Conservation (phyloP, 1,140 invertebrate genomes). For the Pogonognathellus flavescens region DNA sequence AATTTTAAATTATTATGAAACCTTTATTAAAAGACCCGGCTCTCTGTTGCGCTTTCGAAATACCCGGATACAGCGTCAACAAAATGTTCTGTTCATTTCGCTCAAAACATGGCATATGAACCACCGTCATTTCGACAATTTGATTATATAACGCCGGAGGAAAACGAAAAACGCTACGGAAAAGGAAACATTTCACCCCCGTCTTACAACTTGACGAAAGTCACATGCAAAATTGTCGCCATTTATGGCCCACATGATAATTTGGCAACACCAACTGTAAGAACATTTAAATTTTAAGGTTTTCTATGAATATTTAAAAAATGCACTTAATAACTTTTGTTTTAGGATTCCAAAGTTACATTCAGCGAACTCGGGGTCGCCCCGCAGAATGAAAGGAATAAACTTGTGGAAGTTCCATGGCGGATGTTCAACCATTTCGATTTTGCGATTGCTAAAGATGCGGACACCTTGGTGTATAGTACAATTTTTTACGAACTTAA, state of each 20-base stretch:
- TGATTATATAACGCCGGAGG: background rate
- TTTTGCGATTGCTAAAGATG: background rate
- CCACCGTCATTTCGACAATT: constrained; percentile 8
- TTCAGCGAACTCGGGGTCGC: background rate
- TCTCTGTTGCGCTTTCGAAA: background rate
- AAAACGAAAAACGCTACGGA: background rate
- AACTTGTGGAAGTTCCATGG: background rate
- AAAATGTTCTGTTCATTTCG: constrained; percentile 16
- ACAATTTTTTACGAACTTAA: background rate
- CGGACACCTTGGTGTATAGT: background rate
- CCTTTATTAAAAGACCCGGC: background rate
- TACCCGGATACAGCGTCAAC: background rate
- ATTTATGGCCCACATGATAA: background rate
- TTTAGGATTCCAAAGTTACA: background rate
- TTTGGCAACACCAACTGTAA: background rate
- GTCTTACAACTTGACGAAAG: background rate
- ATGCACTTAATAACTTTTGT: background rate
- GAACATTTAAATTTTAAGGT: no score
- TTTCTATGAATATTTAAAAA: background rate
- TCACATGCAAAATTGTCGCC: background rate
- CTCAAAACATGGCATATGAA: background rate
- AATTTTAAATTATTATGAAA: background rate
- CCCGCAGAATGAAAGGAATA: background rate
- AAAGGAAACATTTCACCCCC: background rate
- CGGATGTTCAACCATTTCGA: background rate